phyloP scores from a whole-genome alignment of 1,140 invertebrate genomes.

The Paramacrobiotus metropolitanus region DNA sequence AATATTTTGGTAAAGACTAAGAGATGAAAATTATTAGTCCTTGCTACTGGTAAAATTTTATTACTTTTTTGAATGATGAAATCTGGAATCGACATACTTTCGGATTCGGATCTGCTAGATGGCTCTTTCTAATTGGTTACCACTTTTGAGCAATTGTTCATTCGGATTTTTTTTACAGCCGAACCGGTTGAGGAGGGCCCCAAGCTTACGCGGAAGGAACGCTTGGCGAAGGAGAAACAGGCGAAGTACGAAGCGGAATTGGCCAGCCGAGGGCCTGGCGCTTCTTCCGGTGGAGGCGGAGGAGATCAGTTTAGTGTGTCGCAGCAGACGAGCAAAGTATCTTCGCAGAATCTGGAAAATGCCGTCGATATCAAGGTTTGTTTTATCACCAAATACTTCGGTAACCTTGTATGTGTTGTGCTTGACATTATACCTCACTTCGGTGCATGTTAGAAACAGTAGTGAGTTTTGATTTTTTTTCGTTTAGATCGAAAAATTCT shows the following conservation, averaged over 20 bases:
- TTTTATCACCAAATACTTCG: neutral
- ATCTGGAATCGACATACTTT: too few relatives aligned
- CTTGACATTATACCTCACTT: too few relatives aligned
- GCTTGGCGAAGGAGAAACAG: constrained; percentile 37
- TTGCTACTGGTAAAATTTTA: too few relatives aligned
- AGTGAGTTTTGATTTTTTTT: neutral
- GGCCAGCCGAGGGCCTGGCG: constrained; percentile 44
- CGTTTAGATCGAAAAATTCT: constrained; percentile 64
- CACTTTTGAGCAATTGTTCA: too few relatives aligned
- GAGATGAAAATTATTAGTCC: too few relatives aligned
- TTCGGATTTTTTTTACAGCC: too few relatives aligned
- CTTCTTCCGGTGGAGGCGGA: constrained; percentile 39
- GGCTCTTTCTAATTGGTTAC: too few relatives aligned
- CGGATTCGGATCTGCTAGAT: too few relatives aligned
- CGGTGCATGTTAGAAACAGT: too few relatives aligned
- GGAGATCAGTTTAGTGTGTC: constrained; percentile 89
- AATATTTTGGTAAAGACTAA: too few relatives aligned
- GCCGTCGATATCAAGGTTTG: constrained; percentile 84
- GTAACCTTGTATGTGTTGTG: too few relatives aligned
- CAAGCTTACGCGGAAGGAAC: constrained; percentile 10
- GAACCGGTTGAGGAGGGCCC: neutral
- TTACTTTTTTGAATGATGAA: too few relatives aligned
- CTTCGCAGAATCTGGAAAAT: constrained; percentile 65
- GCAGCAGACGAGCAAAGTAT: constrained; percentile 56
- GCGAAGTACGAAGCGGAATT: constrained; percentile 65